Evolutionary conservation across 2,797 vertebrate genomes (phyloP).

Genomic region (Anabacerthia variegaticeps): DNA sequence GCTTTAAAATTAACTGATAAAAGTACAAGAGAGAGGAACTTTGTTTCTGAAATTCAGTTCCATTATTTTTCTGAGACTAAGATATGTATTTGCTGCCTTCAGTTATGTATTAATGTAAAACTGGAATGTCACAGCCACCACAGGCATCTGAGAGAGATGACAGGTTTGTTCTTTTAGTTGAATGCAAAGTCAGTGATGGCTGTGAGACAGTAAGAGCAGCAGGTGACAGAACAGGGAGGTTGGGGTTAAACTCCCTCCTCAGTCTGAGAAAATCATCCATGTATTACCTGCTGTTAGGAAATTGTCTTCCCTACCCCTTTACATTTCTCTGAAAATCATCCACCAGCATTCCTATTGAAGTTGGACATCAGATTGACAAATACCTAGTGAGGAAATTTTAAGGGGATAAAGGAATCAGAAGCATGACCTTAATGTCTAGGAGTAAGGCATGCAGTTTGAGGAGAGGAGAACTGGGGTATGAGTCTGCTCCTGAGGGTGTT

Average conservation of each 20-base stretch:
- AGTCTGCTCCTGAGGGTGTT: not conserved
- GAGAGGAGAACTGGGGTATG: not conserved
- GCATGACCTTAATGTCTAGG: not conserved
- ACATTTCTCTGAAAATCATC: not conserved
- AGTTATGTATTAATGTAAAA: not conserved
- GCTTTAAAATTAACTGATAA: not conserved
- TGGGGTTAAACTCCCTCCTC: not conserved
- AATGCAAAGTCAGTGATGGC: fast-evolving
- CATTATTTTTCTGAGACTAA: not conserved
- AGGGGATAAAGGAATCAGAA: not conserved
- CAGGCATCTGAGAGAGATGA: not conserved
- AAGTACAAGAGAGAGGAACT: not conserved
- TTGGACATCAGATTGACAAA: not conserved
- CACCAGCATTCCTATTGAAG: not conserved
- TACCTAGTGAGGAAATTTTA: not conserved
- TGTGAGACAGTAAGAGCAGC: not conserved
- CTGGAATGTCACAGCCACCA: not conserved
- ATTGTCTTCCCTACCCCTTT: not conserved
- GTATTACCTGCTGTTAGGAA: not conserved
- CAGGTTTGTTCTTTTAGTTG: not conserved
- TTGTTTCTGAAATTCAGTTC: not conserved
- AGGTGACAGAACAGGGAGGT: not conserved
- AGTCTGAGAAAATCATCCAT: not conserved
- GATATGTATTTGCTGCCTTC: not conserved
- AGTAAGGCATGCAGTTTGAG: not conserved